Evolutionary conservation across 2,888 invertebrate species (phyloP).

Genomic region (Choristoneura rosaceana): DNA sequence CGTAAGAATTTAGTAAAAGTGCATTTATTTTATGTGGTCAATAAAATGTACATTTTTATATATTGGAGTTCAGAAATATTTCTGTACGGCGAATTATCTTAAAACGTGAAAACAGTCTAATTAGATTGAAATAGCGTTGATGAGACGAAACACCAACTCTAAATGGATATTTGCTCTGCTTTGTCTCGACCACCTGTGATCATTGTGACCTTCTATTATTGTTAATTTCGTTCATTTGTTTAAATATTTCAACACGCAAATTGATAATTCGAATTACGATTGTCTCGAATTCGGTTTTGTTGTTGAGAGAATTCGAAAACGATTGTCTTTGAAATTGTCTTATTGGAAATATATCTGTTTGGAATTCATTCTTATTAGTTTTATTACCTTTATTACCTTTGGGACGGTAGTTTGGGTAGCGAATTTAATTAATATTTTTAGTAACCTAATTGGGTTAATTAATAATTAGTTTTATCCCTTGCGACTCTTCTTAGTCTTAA

Average conservation of each 20-base stretch:
- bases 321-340: neutral
- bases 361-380: neutral
- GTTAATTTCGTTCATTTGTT: constrained; percentile 52
- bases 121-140: constrained; percentile 16
- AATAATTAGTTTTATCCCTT: too few relatives aligned
- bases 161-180: constrained; percentile 54
- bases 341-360: neutral
- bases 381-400: neutral
- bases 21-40: neutral
- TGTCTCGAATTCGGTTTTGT: neutral
- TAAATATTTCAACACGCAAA: constrained; percentile 50
- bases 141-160: constrained; percentile 33
- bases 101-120: constrained; percentile 10
- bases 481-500: too few relatives aligned
- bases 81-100: neutral
- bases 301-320: neutral
- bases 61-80: neutral
- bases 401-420: too few relatives aligned
- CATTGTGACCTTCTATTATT: constrained; percentile 58
- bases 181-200: constrained; percentile 61
- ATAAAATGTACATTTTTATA: neutral
- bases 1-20: neutral
- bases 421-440: too few relatives aligned
- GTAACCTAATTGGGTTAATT: too few relatives aligned
- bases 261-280: constrained; percentile 11